Evolutionary conservation across 2,888 invertebrate species (phyloP).

Genomic region (Hypselothyrea guttata): DNA sequence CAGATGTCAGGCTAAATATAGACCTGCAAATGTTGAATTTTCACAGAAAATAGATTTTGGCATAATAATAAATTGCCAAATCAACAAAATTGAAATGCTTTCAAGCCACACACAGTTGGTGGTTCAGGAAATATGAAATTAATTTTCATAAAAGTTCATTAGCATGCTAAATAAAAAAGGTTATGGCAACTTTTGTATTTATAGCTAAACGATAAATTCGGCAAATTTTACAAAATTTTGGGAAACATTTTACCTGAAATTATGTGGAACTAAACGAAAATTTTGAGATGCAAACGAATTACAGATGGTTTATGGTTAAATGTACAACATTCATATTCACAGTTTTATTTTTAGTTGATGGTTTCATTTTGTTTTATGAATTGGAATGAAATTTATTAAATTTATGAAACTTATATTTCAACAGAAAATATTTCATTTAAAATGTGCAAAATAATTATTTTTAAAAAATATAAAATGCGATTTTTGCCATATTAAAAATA

Average conservation of each 20-base stretch:
- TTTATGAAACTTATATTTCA: no score
- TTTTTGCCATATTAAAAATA: no score
- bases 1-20: constrained; percentile 56
- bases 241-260: no score
- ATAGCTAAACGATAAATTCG: constrained; percentile 15
- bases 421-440: neutral
- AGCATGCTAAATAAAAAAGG: constrained; percentile 17
- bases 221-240: neutral
- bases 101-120: constrained; percentile 21
- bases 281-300: no score
- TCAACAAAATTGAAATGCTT: constrained; percentile 54
- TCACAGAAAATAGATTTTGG: constrained; percentile 63
- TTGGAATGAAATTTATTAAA: no score
- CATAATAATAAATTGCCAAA: constrained; percentile 50
- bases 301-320: no score
- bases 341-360: no score
- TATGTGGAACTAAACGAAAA: no score
- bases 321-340: no score
- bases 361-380: no score
- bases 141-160: constrained; percentile 23
- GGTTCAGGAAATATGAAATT: neutral
- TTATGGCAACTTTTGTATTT: constrained; percentile 20
- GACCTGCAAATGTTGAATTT: constrained; percentile 30
- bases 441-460: neutral
- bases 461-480: no score